These are phyloP conservation scores for Suillia variegata DNA, from an alignment of 2,888 invertebrate genomes.

Conservation along the genomic window DNA sequence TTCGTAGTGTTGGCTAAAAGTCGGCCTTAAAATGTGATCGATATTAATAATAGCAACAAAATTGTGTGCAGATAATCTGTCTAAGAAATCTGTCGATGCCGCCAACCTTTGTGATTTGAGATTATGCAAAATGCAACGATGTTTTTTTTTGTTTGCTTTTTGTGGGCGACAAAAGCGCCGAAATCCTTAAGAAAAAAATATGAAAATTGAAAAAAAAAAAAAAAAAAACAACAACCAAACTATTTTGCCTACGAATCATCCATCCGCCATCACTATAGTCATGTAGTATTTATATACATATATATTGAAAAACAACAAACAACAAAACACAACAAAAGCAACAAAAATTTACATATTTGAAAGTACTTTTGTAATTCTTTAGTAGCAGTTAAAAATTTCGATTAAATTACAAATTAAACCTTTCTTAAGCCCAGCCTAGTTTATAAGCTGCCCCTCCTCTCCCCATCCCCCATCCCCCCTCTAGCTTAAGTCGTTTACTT, in stretches of 20 bases:
- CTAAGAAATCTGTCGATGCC: neutral
- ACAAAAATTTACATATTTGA: neutral
- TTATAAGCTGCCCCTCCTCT: neutral
- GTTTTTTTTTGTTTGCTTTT: too few species aligned
- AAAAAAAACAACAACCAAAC: neutral
- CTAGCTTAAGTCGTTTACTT: too few species aligned
- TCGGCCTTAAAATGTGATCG: too few species aligned
- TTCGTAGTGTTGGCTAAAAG: too few species aligned
- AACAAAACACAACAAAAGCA: neutral
- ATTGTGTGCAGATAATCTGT: too few species aligned
- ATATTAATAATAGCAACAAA: too few species aligned
- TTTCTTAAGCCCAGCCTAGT: neutral
- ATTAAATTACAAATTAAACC: neutral
- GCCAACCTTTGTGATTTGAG: neutral
- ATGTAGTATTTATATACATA: constrained; percentile 16
- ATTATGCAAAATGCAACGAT: neutral
- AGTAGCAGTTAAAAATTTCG: neutral
- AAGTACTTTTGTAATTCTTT: neutral
- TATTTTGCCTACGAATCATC: neutral
- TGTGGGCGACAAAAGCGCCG: too few species aligned
- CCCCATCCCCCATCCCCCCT: too few species aligned
- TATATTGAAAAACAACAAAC: neutral
- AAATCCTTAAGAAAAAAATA: neutral
- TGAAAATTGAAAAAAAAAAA: neutral
- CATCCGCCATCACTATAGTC: neutral